phyloP scores from a whole-genome alignment of 2,113 vertebrate genomes.

The Anser cygnoides region DNA sequence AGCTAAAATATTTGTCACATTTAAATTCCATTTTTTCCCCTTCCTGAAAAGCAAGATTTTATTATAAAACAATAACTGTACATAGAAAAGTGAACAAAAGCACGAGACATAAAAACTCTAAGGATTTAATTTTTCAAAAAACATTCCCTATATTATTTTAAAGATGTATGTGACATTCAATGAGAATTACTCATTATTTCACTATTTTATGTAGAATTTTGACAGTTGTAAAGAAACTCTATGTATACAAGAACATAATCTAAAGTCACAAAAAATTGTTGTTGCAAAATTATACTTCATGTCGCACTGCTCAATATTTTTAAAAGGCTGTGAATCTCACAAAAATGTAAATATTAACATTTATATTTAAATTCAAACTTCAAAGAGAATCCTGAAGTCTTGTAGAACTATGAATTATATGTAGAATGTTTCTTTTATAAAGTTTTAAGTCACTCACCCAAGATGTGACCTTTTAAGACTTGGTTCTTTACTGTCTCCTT shows the following conservation, averaged over 20 bases:
- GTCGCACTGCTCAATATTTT: background rate
- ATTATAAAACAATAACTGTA: constrained; percentile 23
- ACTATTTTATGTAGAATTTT: background rate
- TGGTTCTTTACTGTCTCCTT: background rate
- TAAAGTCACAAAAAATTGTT: background rate
- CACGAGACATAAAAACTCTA: background rate
- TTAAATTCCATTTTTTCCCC: background rate
- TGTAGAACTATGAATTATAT: background rate
- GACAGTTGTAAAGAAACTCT: background rate
- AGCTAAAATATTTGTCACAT: constrained; percentile 60
- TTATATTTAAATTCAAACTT: background rate
- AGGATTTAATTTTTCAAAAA: background rate
- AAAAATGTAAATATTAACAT: background rate
- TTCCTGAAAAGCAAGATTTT: background rate
- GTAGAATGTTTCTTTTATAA: background rate
- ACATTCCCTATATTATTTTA: background rate
- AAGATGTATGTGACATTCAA: background rate
- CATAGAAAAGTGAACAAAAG: constrained; percentile 21
- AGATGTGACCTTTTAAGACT: background rate
- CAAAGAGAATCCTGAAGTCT: background rate
- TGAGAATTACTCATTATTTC: background rate
- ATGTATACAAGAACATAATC: background rate
- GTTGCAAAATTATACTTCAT: background rate
- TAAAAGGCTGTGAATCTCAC: background rate
- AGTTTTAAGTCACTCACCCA: background rate